Conservation (phyloP, 2,797 vertebrate genomes). For the Sparidentex hasta region DNA sequence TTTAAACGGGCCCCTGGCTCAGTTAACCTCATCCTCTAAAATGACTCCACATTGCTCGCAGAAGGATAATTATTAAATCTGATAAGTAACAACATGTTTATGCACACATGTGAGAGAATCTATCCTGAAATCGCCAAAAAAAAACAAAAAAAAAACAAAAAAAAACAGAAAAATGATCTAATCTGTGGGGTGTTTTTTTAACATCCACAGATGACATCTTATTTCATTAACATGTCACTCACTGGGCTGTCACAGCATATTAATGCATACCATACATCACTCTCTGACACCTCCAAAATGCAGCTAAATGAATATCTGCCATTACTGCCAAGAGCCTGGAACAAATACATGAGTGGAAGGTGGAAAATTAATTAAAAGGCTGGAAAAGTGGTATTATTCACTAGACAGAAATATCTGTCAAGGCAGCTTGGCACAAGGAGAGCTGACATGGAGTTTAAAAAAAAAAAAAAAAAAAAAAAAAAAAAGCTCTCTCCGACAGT, state of each 20-base stretch:
- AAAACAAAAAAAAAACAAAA: conserved; percentile 19
- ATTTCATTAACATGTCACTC: conserved; percentile 71
- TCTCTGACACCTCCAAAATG: conserved; percentile 73
- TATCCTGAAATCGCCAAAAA: conserved; percentile 14
- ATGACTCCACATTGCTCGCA: conserved; percentile 15
- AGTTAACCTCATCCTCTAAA: conserved; percentile 26
- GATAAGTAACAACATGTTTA: conserved; percentile 7
- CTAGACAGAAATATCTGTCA: conserved; percentile 84
- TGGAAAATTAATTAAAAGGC: conserved; percentile 81
- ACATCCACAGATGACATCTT: conserved; percentile 62
- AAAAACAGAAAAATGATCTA: conserved; percentile 66
- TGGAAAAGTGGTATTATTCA: conserved; percentile 85
- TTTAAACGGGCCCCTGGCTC: conserved; percentile 41
- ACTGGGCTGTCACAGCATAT: conserved; percentile 65
- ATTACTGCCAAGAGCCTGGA: conserved; percentile 73
- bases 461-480: conserved; percentile 20
- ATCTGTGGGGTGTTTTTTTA: conserved; percentile 37
- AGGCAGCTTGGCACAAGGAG: conserved; percentile 53
- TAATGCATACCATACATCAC: conserved; percentile 72
- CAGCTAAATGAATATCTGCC: conserved; percentile 79
- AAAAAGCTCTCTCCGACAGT: conserved; percentile 10
- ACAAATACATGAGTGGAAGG: conserved; percentile 77
- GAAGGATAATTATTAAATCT: conserved; percentile 1
- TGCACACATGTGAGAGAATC: not conserved
- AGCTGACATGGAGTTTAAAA: not conserved